These are phyloP conservation scores for Dryococelus australis DNA, from an alignment of 2,888 invertebrate genomes.

Conservation along the genomic window DNA sequence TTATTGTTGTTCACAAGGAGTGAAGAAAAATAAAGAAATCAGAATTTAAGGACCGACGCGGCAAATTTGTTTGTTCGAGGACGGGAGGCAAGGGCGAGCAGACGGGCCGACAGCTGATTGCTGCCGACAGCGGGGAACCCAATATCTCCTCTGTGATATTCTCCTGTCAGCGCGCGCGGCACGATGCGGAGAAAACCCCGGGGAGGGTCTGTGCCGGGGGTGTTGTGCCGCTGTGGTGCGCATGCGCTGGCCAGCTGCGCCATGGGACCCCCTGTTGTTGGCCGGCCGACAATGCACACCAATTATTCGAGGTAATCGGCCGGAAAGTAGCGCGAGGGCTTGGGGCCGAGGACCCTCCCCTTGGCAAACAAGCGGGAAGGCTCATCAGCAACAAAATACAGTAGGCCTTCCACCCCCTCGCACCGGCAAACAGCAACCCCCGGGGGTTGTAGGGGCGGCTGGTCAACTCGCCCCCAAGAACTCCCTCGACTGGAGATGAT, in stretches of 20 bases:
- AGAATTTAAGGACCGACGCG: too few relatives aligned
- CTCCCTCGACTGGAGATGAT: not conserved
- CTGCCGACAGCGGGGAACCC: not conserved
- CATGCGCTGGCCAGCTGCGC: constrained; percentile 28
- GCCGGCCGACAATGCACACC: constrained; percentile 42
- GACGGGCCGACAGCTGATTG: too few relatives aligned
- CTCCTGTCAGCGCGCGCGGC: not conserved
- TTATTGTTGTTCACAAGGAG: too few relatives aligned
- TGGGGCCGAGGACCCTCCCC: not conserved
- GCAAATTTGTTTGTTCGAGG: too few relatives aligned
- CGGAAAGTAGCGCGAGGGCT: constrained; percentile 32
- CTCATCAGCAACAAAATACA: constrained; percentile 29
- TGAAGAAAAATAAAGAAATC: too few relatives aligned
- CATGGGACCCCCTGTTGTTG: constrained; percentile 11
- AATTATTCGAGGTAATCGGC: constrained; percentile 45
- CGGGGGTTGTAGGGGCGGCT: not conserved
- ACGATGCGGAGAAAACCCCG: not conserved
- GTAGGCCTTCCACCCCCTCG: not conserved
- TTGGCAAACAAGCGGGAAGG: constrained; percentile 28
- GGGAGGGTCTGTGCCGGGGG: not conserved
- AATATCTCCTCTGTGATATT: not conserved
- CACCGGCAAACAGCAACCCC: not conserved
- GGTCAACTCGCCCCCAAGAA: too few relatives aligned
- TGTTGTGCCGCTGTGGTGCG: not conserved
- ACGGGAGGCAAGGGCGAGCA: too few relatives aligned